phyloP scores from a whole-genome alignment of 1,140 invertebrate species.

The Cyphomyrmex costatus region DNA sequence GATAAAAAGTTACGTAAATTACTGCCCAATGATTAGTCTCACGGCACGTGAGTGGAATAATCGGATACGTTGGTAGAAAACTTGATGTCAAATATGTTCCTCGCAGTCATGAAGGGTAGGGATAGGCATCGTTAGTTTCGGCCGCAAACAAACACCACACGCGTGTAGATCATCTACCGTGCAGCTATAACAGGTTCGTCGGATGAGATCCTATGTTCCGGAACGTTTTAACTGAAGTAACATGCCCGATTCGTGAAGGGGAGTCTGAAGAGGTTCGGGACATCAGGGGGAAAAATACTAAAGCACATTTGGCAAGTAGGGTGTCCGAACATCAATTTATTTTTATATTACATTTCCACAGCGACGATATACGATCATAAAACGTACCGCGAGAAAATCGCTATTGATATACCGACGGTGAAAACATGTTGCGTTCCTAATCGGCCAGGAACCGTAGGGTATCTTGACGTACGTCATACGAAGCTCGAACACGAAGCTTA shows the following conservation, averaged over 20 bases:
- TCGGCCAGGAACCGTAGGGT: constrained; percentile 31
- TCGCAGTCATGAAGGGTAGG: neutral
- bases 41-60: neutral
- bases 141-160: constrained; percentile 27
- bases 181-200: constrained; percentile 26
- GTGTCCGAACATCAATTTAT: constrained; percentile 76
- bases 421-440: constrained; percentile 55
- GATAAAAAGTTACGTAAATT: constrained; percentile 27
- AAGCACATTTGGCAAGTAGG: constrained; percentile 53
- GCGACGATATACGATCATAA: constrained; percentile 71
- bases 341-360: constrained; percentile 74
- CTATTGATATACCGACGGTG: constrained; percentile 62
- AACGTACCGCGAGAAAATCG: constrained; percentile 66
- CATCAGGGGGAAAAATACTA: neutral
- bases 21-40: constrained; percentile 31
- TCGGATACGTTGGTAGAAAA: constrained; percentile 7
- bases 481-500: neutral
- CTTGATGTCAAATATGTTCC: constrained; percentile 1
- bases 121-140: constrained; percentile 44
- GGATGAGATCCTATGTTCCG: neutral
- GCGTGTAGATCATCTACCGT: constrained; percentile 37
- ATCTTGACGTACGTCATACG: neutral
- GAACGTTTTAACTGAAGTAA: constrained; percentile 10
- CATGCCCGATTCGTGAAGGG: neutral
- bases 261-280: neutral